phyloP scores from a whole-genome alignment of 1,140 invertebrate genomes.

The Ptiloglossa arizonensis region DNA sequence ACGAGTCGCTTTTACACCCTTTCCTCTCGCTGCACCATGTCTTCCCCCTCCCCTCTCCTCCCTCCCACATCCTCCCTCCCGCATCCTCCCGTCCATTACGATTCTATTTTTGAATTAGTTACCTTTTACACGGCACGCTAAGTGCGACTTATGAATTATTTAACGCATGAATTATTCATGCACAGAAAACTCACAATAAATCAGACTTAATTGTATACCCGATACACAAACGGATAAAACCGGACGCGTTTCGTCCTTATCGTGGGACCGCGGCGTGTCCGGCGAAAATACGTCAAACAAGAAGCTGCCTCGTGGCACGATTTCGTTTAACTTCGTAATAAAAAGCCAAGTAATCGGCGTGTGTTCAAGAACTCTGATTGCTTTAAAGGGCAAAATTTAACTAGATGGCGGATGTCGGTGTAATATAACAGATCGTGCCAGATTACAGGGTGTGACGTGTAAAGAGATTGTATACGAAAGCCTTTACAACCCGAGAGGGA shows the following conservation, averaged over 20 bases:
- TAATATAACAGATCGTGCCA: too few relatives aligned
- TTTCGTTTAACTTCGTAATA: background rate
- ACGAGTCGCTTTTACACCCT: conserved; percentile 39
- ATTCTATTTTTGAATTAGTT: conserved; percentile 62
- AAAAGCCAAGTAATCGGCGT: background rate
- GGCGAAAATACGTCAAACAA: background rate
- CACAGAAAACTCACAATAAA: conserved; percentile 50
- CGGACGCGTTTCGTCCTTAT: conserved; percentile 41
- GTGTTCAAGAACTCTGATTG: too few relatives aligned
- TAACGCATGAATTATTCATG: conserved; percentile 60
- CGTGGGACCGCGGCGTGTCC: background rate
- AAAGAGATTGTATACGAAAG: too few relatives aligned
- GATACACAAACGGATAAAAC: conserved; percentile 54
- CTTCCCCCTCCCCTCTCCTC: too few relatives aligned
- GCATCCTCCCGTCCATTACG: background rate
- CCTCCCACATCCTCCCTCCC: background rate
- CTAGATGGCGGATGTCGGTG: too few relatives aligned
- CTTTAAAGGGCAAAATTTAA: too few relatives aligned
- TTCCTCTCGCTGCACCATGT: background rate
- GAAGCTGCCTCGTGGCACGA: background rate
- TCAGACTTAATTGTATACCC: conserved; percentile 50
- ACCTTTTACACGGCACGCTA: conserved; percentile 54
- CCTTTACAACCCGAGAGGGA: too few relatives aligned
- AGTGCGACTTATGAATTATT: conserved; percentile 66
- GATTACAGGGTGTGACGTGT: too few relatives aligned